Evolutionary conservation across 2,888 invertebrate species (phyloP).

Genomic region (Antheraea yamamai): DNA sequence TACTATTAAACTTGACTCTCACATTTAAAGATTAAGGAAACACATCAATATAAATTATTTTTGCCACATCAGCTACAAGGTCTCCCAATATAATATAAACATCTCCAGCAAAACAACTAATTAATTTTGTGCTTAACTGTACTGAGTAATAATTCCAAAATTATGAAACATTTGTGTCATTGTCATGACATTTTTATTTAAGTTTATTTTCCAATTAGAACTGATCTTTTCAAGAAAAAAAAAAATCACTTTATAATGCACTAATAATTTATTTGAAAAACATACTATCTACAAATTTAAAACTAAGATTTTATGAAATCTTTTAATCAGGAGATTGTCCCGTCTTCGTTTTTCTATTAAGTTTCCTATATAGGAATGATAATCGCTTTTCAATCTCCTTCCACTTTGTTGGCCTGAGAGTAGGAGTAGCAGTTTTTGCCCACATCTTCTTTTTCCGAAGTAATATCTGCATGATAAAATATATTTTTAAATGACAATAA

Average conservation of each 20-base stretch:
- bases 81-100: too few relatives aligned
- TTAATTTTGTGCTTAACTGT: too few relatives aligned
- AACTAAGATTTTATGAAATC: slow-evolving; percentile 21
- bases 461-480: slow-evolving; percentile 66
- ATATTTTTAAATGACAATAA: not conserved
- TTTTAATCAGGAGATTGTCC: slow-evolving; percentile 68
- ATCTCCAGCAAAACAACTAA: too few relatives aligned
- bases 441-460: slow-evolving; percentile 88
- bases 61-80: too few relatives aligned
- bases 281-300: slow-evolving; percentile 19
- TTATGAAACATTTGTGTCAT: not conserved
- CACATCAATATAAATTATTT: too few relatives aligned
- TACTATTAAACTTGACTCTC: too few relatives aligned
- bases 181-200: not conserved
- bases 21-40: too few relatives aligned
- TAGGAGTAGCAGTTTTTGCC: slow-evolving; percentile 79
- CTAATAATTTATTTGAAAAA: slow-evolving; percentile 16
- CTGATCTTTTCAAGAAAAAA: not conserved
- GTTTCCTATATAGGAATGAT: slow-evolving; percentile 86
- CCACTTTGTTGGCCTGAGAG: slow-evolving; percentile 89
- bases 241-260: not conserved
- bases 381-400: slow-evolving; percentile 88
- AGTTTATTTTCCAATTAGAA: not conserved
- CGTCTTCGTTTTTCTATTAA: slow-evolving; percentile 92
- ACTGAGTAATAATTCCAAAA: too few relatives aligned